phyloP scores from a whole-genome alignment of 2,888 invertebrate genomes.

The Malacosoma neustria region DNA sequence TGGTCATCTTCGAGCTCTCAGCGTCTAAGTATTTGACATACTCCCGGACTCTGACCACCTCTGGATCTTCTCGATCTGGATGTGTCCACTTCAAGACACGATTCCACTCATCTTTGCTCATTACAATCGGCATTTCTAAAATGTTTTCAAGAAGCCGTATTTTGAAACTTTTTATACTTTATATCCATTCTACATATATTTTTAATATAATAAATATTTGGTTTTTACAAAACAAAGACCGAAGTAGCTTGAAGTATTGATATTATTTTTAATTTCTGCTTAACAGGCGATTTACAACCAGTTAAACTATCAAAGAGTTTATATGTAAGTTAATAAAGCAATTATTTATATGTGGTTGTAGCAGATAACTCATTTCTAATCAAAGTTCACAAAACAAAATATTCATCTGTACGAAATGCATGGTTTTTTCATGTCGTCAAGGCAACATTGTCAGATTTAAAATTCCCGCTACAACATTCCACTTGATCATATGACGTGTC shows the following conservation, averaged over 20 bases:
- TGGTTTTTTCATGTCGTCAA: not conserved
- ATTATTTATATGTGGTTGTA: too few species aligned
- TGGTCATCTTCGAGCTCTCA: conserved; percentile 49
- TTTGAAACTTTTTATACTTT: too few species aligned
- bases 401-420: not conserved
- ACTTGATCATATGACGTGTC: conserved; percentile 18
- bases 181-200: too few species aligned
- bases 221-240: too few species aligned
- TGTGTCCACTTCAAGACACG: conserved; percentile 44
- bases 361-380: too few species aligned
- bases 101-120: conserved; percentile 43
- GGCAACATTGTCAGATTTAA: not conserved
- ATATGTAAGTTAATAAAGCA: too few species aligned
- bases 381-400: not conserved
- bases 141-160: too few species aligned
- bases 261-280: too few species aligned
- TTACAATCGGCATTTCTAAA: conserved; percentile 45
- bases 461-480: not conserved
- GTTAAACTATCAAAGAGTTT: too few species aligned
- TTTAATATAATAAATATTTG: too few species aligned
- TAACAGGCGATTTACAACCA: too few species aligned
- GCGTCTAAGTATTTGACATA: conserved; percentile 37
- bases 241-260: too few species aligned
- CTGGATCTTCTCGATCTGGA: conserved; percentile 35
- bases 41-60: conserved; percentile 34